These are phyloP conservation scores for Philaethria dido DNA, from an alignment of 2,888 invertebrate genomes.

Conservation along the genomic window DNA sequence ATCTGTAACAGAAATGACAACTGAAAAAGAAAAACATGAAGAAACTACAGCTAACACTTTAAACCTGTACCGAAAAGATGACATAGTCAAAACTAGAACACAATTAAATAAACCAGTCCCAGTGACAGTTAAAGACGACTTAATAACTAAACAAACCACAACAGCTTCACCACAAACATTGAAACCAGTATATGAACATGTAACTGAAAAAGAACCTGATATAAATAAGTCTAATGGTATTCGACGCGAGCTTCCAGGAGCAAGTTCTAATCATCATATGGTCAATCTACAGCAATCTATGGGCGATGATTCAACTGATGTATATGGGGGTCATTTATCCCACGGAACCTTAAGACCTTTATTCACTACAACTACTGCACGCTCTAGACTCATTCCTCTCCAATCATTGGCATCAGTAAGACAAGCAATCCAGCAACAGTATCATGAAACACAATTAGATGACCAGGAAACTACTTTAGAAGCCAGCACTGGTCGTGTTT, in stretches of 20 bases:
- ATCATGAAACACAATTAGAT: conserved; percentile 64
- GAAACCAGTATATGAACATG: conserved; percentile 83
- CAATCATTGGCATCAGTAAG: conserved; percentile 78
- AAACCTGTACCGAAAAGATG: conserved; percentile 67
- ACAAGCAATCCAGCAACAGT: conserved; percentile 76
- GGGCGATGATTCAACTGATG: conserved; percentile 87
- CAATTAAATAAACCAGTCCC: conserved; percentile 70
- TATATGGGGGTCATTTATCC: conserved; percentile 87
- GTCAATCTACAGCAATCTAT: conserved; percentile 83
- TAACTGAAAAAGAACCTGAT: conserved; percentile 72
- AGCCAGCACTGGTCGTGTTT: conserved; percentile 80
- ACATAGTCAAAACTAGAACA: conserved; percentile 61
- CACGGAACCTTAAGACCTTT: conserved; percentile 86
- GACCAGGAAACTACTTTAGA: conserved; percentile 77
- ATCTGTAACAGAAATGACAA: conserved; percentile 58
- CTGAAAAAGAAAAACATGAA: conserved; percentile 59
- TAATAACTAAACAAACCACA: conserved; percentile 71
- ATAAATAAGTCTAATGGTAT: conserved; percentile 82
- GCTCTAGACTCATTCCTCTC: conserved; percentile 82
- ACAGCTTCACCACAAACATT: conserved; percentile 66
- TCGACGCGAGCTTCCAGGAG: conserved; percentile 85
- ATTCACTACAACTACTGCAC: conserved; percentile 85
- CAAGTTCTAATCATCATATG: conserved; percentile 83
- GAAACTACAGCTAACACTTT: conserved; percentile 68
- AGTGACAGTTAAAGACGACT: conserved; percentile 62